Conservation (phyloP, 2,888 invertebrate genomes). For the Stenchaetothrips biformis region DNA sequence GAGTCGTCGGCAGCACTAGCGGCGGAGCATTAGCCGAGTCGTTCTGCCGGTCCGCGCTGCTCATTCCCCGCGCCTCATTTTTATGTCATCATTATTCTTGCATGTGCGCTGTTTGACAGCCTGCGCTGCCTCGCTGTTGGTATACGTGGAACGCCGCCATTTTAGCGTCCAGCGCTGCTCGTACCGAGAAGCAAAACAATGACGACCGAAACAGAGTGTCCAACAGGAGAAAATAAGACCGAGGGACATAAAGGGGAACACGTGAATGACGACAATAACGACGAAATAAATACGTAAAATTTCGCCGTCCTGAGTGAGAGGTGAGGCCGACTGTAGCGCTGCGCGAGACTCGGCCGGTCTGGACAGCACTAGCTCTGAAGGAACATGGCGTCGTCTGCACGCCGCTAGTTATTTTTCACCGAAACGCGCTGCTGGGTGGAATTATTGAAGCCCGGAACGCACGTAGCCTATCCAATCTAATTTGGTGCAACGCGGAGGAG, state of each 20-base stretch:
- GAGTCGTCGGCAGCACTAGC: not conserved
- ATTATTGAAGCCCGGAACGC: too few species aligned
- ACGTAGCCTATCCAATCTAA: too few species aligned
- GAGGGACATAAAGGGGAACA: not conserved
- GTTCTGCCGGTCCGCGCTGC: not conserved
- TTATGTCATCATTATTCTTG: slow-evolving; percentile 25
- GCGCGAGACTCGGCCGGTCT: not conserved
- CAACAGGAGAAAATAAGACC: not conserved
- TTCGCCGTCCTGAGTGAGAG: not conserved
- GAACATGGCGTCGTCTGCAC: not conserved
- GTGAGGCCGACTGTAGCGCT: not conserved
- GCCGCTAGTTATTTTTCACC: too few species aligned
- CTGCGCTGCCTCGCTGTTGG: not conserved
- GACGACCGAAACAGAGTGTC: not conserved
- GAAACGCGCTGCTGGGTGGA: too few species aligned
- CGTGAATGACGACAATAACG: slow-evolving; percentile 11
- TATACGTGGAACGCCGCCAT: slow-evolving; percentile 20
- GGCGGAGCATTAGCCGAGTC: not conserved
- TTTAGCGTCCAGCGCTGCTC: not conserved
- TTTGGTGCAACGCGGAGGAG: too few species aligned
- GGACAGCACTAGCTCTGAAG: not conserved
- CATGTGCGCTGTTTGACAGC: not conserved
- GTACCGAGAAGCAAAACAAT: slow-evolving; percentile 11
- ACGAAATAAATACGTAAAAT: slow-evolving; percentile 19
- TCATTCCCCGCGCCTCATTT: slow-evolving; percentile 13